Base-by-base conservation (phyloP, 2,888 invertebrate genomes). In the Stenchaetothrips biformis region DNA sequence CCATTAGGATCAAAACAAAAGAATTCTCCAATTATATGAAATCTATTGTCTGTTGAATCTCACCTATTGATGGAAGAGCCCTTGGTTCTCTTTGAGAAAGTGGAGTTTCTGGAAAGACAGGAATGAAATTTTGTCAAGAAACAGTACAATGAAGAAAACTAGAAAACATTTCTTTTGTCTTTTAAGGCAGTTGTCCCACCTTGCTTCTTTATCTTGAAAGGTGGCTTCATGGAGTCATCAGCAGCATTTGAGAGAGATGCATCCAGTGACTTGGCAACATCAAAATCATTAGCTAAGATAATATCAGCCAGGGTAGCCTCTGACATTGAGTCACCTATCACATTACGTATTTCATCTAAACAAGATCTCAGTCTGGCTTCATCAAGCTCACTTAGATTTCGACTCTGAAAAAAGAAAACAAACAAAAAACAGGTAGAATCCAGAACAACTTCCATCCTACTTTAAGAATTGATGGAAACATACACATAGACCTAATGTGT, bases 311-410 rank as follows among this genome's bases (percentile, higher is more conserved):
- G 89, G 79, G 91, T 89, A 82, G 91, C 90, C 83, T 95, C 94
- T 0, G 95, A 89, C 13, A 93, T 88, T 0, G 92, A 89, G 80
- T 95, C 93, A 7, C 95, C 96, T 79, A 96, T 89, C 9, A 95
- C 91, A 85, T 92, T 92, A 81, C 93, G 91, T 59, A 97, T 90
- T 85, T 93, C 92, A 84, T 96, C 95, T 80, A 96, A 88, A 84
- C 97, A 96, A 0, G 95, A 95, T 85, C 92, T 91, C 1, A 97
- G 88, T 85, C 92, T 92, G 0, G 91, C 92, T 87, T 92, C 91
- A 80, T 94, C 93, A 1, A 92, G 86, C 81, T 94, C 93, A 78
- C 89, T 89, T 6, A 94, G 87, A 81, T 79, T n/a, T 7, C 77
- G 78, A 83, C 89, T 86, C 48, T 87, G 86, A 0, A 78, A 80